These are phyloP conservation scores for Coecobrya sp. DNA, from an alignment of 2,888 invertebrate species.

Conservation along the genomic window DNA sequence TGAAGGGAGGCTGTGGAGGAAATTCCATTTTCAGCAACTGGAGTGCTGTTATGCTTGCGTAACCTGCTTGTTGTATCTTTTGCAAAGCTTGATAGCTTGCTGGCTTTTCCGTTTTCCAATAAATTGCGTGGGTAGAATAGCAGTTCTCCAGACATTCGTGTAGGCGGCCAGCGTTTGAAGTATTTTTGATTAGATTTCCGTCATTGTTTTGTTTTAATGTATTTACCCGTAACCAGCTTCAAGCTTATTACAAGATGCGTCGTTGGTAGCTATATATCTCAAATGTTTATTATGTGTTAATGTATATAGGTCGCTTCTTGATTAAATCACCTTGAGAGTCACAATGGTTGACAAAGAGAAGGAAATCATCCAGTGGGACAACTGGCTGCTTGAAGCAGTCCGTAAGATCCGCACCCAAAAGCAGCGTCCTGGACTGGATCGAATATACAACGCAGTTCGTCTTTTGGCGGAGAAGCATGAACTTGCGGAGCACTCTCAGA, in stretches of 20 bases:
- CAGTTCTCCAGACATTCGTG: not conserved
- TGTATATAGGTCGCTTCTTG: constrained; percentile 25
- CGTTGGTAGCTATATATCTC: not conserved
- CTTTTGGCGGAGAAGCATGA: constrained; percentile 86
- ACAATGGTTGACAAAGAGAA: constrained; percentile 85
- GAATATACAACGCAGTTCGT: constrained; percentile 86
- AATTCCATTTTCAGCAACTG: not conserved
- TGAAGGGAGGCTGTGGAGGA: not conserved
- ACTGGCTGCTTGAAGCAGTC: constrained; percentile 86
- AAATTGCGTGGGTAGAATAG: constrained; percentile 21
- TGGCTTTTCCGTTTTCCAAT: not conserved
- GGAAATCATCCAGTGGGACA: constrained; percentile 85
- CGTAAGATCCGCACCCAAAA: constrained; percentile 86
- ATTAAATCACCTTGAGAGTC: constrained; percentile 45
- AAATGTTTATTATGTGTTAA: not conserved
- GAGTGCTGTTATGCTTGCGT: not conserved
- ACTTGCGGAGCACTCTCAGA: constrained; percentile 83
- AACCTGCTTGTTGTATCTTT: not conserved
- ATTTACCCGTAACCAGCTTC: not conserved
- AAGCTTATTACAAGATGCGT: not conserved
- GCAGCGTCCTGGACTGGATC: constrained; percentile 85
- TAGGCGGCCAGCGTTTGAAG: not conserved
- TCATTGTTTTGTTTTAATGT: not conserved
- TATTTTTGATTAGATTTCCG: constrained; percentile 14
- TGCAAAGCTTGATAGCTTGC: not conserved